Evolutionary conservation across 2,797 vertebrate species (phyloP).

Genomic region (Iguana delicatissima): DNA sequence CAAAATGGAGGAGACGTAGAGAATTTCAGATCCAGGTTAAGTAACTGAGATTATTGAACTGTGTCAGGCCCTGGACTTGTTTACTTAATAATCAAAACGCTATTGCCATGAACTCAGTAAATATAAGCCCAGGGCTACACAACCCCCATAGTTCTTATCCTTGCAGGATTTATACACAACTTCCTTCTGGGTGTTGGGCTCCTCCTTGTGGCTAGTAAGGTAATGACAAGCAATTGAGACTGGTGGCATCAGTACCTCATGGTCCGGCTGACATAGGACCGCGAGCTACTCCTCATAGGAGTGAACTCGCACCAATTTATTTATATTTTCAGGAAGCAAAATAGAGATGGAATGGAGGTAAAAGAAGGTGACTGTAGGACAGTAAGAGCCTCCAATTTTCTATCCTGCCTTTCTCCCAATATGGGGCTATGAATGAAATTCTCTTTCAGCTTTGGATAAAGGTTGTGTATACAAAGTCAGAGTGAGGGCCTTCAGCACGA

Average conservation of each 20-base stretch:
- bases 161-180: background rate
- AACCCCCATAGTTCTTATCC: background rate
- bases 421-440: too few relatives aligned
- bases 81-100: background rate
- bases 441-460: background rate
- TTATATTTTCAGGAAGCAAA: background rate
- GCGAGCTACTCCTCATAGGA: too few relatives aligned
- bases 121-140: background rate
- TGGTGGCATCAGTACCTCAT: background rate
- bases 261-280: too few relatives aligned
- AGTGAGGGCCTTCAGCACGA: too few relatives aligned
- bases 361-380: background rate
- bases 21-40: background rate
- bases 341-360: background rate
- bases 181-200: background rate
- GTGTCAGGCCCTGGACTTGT: background rate
- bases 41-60: background rate
- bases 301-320: background rate
- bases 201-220: conserved; percentile 1
- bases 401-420: background rate
- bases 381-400: background rate
- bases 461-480: background rate
- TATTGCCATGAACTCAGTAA: background rate
- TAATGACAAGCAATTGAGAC: background rate
- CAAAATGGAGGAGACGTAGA: background rate